Evolutionary conservation across 2,888 invertebrate genomes (phyloP), one percentile per base, ranked within the genome.

Genomic region (Ophion ellenae): DNA sequence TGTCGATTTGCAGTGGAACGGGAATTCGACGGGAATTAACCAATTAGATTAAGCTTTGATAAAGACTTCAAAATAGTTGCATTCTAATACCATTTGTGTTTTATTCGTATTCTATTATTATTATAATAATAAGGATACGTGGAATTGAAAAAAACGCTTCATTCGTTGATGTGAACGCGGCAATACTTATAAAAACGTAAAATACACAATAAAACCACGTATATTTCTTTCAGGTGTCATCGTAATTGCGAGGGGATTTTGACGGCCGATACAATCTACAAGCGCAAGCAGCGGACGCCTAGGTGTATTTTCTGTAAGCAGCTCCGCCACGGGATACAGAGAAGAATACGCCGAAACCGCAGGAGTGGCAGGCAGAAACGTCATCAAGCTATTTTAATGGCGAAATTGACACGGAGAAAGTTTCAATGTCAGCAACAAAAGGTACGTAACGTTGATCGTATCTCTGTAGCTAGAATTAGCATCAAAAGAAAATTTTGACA

Each of bases 1-100:
- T n/a, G 14, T 24, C 63, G 28, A 63, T 63, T 63, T 63, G 63
- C 24, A 63, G 63, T 7, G 63, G 28, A 63, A 63, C 63, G 24
- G 63, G 28, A 24, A 24, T 28, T 24, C 4, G 28, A 63, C 11
- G 11, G 63, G 40, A 40, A 40, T 40, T 40, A 40, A 40, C 40
- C 40, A 40, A 63, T 24, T 63, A 63, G 24, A 24, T 28, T 63
- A 0, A 11, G 24, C 24, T 63, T 63, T 28, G 14, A 47, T 47
- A 14, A 47, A 47, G 14, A 14, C 47, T 47, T 47, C 9, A 47
- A 14, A 47, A 47, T 14, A 14, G 47, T 47, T 47, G 47, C 47
- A 7, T 1, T 14, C 47, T 47, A 47, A 47, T 47, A 47, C 47
- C 10, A 14, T 47, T 47, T 47, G 47, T 47, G 14, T 14, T 47